A percentile compares a stretch with the other conserved stretches of the same genome.
Conservation (phyloP, 2,888 invertebrate species). For the Trisateles emortualis region DNA sequence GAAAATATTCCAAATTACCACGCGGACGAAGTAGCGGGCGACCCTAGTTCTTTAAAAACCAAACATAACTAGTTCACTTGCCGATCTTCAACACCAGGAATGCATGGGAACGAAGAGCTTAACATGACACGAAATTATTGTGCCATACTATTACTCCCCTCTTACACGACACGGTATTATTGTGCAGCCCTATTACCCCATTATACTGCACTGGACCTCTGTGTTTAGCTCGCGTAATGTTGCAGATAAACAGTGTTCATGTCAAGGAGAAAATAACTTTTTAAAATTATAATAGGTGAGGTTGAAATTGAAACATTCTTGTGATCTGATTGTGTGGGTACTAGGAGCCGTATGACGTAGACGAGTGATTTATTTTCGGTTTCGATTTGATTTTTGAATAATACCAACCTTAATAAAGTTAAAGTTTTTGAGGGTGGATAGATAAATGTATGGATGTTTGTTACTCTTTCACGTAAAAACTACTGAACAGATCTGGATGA, state of each 20-base stretch:
- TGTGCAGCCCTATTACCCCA: conserved; percentile 62
- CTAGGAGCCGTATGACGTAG: no score
- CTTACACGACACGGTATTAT: conserved; percentile 42
- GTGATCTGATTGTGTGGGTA: neutral
- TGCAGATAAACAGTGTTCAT: conserved; percentile 26
- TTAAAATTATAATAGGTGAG: neutral
- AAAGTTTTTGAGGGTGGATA: no score
- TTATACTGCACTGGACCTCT: conserved; percentile 45
- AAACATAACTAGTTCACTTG: neutral
- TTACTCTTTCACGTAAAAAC: no score
- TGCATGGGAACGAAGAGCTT: conserved; percentile 81
- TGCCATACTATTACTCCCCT: conserved; percentile 67
- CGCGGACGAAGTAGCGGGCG: no score
- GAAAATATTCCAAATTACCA: no score
- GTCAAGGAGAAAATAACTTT: conserved; percentile 34
- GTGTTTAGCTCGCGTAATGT: conserved; percentile 44
- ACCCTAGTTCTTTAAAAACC: neutral
- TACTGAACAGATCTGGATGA: no score
- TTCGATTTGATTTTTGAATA: no score
- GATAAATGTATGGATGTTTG: no score
- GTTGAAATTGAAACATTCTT: conserved; percentile 8
- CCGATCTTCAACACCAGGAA: conserved; percentile 54
- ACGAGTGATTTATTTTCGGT: no score
- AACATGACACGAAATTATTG: conserved; percentile 77
- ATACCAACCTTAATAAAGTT: no score